Conservation (phyloP, 2,113 vertebrate genomes). For the Hassar affinis region DNA sequence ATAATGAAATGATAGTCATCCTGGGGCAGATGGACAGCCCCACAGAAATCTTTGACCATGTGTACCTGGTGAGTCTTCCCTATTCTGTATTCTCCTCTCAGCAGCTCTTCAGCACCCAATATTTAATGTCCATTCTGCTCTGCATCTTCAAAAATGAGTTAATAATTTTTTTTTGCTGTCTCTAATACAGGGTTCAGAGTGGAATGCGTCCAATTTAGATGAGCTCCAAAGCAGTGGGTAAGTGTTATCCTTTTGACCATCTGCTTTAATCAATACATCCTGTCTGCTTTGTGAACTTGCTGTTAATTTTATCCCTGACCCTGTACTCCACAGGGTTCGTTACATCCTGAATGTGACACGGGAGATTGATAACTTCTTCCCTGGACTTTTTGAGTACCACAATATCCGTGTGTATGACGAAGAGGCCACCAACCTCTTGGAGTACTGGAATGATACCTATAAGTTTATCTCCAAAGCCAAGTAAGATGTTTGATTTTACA, state of each 20-base stretch:
- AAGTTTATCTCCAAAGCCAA: constrained; percentile 99
- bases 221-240: constrained; percentile 97
- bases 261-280: constrained; percentile 12
- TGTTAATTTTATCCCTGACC: constrained; percentile 25
- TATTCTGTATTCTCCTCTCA: background rate
- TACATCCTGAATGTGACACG: constrained; percentile 97
- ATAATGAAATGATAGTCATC: constrained; percentile 98
- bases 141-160: background rate
- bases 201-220: constrained; percentile 97
- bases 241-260: constrained; percentile 58
- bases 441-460: constrained; percentile 97
- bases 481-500: constrained; percentile 66
- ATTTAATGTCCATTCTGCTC: background rate
- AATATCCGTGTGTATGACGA: constrained; percentile 97
- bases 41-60: constrained; percentile 95
- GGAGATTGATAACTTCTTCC: constrained; percentile 98
- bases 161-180: constrained; percentile 38
- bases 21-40: constrained; percentile 98
- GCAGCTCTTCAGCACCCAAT: background rate
- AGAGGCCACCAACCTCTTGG: constrained; percentile 94
- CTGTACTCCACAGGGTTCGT: constrained; percentile 73
- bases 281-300: constrained; percentile 10
- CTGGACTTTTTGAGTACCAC: constrained; percentile 92
- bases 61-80: constrained; percentile 87
- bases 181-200: constrained; percentile 87